Evolutionary conservation across 1,140 invertebrate genomes (phyloP).

Genomic region (Drosophila busckii): DNA sequence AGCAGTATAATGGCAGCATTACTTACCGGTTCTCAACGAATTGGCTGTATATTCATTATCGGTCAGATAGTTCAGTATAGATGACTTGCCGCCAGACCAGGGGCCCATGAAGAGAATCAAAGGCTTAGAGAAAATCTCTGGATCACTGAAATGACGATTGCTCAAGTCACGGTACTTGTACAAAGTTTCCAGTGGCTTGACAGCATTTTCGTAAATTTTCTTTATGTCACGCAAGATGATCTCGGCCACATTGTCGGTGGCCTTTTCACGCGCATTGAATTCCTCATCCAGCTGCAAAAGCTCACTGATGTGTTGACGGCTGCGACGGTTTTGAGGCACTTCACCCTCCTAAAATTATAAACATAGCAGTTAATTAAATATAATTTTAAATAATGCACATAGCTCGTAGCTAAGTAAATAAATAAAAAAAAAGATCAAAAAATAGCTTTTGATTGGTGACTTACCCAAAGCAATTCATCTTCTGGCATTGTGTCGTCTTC

Average conservation of each 20-base stretch:
- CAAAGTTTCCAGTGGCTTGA: conserved; percentile 92
- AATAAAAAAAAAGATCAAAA: neutral
- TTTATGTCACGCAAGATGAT: conserved; percentile 91
- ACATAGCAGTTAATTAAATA: no score
- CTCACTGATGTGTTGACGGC: conserved; percentile 89
- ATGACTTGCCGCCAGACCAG: conserved; percentile 97
- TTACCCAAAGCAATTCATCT: conserved; percentile 82
- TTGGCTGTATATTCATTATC: conserved; percentile 91
- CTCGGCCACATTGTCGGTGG: conserved; percentile 86
- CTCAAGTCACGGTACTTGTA: conserved; percentile 96
- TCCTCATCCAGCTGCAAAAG: conserved; percentile 89
- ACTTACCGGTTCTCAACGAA: conserved; percentile 90
- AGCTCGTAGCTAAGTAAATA: no score
- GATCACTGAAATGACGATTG: conserved; percentile 94
- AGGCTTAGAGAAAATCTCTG: conserved; percentile 97
- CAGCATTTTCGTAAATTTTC: conserved; percentile 90
- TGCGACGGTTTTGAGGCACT: conserved; percentile 87
- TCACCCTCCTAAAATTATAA: conserved; percentile 84
- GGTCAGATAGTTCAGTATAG: conserved; percentile 95
- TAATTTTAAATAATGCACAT: no score
- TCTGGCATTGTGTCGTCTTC: conserved; percentile 80
- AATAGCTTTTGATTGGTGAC: neutral
- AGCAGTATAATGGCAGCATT: no score
- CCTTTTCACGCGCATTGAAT: conserved; percentile 85
- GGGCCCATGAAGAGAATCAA: conserved; percentile 95